Evolutionary conservation across 2,888 invertebrate genomes (phyloP), one percentile per base, ranked within the genome.

Genomic region (Pyralis farinalis): DNA sequence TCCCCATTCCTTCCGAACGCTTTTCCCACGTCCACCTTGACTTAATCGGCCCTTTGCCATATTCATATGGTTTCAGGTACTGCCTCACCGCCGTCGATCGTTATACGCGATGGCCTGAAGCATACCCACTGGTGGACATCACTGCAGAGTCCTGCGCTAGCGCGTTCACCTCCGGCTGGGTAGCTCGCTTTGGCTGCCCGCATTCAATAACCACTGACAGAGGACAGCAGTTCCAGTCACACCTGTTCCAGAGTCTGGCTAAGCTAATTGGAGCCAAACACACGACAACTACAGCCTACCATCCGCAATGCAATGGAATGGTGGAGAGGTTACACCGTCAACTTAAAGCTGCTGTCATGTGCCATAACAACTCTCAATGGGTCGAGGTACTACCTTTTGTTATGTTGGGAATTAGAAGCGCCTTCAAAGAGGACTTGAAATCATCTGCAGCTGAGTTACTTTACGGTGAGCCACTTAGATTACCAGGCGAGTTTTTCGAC

Each of bases 21-120:
- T 79, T 85, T 48, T 44, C 55, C 1, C 74, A 78, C 42, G 54
- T 82, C 3, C 77, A 84, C 49, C 55, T 85, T 1, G 78, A 86
- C 49, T 51, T 87, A 4, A 63, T 87, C 1, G 77, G 77, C 1
- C 79, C 79, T 0, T 44, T 82, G 7, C 71, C 77, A 10, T 5
- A 40, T 1, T 58, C 58, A 0, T 27, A 55, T 8, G 67, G 60
- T 7, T 61, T 44, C 37, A 44, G 50, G 2, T 78, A 77, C 42
- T 54, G 61, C 12, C 55, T 79, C 1, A 77, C 75, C 0, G 46
- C 51, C 5, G 47, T 69, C n/a, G 65, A 71, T 38, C 32, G 65
- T 3, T 63, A 53, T 37, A 64, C 75, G 0, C 47, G 70, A 10
- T 71, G 73, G 72, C 57, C 65, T 27, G 27, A 27, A 9, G 27